Base-by-base conservation (phyloP, 30 jellyfish, hydroid and myxozoan species). In the Cassiopea xamachana region DNA sequence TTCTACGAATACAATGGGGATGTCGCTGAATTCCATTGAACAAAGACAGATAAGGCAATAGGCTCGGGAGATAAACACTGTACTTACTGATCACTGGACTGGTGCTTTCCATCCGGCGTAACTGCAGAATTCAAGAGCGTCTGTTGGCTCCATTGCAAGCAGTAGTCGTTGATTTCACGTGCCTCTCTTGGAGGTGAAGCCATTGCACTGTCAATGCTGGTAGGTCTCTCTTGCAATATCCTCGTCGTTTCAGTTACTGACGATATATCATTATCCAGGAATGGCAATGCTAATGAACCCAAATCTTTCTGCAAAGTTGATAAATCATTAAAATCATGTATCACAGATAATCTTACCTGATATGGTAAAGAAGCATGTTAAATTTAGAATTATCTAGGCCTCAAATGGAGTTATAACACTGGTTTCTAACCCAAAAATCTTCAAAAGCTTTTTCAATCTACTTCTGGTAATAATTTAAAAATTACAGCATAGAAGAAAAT, bases 211-310 rank as follows among this genome's bases (percentile, higher is more conserved):
- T 90, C 97, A 39, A 78, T 88, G 48, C 47, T 60, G 46, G 16
- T 74, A 8, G 45, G 73, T 0, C 82, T 48, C 50, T 44, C 89
- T 60, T 78, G 60, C 1, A 72, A 76, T 60, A 71, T 44, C 73
- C 50, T 75, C 39, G 90, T 13, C 13, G 73, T 76, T 51, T 73
- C 93, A 48, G 18, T 46, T 27, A 68, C 55, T 50, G 64, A 90
- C 2, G 93, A 78, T 14, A 39, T 87, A 51, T 90, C 90, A 7
- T 60, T 27, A 7, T 90, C 93, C 90, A 82, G 69, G 27, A 77
- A 83, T 3, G 97, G 97, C 97, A 90, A 82, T 60, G 97, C 93
- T 62, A 90, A 83, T 17, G 93, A 74, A 7, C 97, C 97, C 58
- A 90, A 89, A 48, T 90, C 97, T 74, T 82, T 59, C 87, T 79